Percentiles rank a stretch among this genome's conserved stretches.
phyloP scores from a whole-genome alignment of 2,797 vertebrate genomes.

The Malurus splendens region DNA sequence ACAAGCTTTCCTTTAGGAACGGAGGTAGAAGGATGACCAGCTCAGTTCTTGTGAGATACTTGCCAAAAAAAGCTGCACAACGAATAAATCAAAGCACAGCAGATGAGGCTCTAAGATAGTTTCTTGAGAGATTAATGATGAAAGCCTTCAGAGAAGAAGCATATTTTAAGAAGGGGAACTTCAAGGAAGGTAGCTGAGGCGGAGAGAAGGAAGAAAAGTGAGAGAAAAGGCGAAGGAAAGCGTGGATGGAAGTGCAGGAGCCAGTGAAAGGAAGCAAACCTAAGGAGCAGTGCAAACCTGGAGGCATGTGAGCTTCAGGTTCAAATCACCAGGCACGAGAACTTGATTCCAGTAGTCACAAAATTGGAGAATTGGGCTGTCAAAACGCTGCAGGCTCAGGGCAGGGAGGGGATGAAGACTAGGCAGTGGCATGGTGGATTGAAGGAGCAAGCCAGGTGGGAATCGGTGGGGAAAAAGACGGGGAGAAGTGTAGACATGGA shows the following conservation, averaged over 20 bases:
- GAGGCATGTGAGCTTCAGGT: background rate
- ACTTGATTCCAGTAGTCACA: background rate
- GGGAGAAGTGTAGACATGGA: background rate
- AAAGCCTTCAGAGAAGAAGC: slow-evolving; percentile 38
- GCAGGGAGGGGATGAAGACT: background rate
- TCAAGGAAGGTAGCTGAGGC: slow-evolving; percentile 41
- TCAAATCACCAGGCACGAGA: background rate
- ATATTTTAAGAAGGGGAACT: slow-evolving; percentile 38
- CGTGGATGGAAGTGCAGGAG: background rate
- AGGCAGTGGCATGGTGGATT: background rate
- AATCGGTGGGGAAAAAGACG: background rate
- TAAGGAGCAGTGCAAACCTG: background rate
- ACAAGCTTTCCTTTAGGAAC: slow-evolving; percentile 19
- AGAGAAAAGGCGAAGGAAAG: slow-evolving; percentile 10
- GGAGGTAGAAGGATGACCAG: slow-evolving; percentile 7
- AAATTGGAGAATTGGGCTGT: background rate
- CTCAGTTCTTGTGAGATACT: slow-evolving; percentile 29
- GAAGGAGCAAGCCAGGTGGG: background rate
- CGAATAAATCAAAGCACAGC: slow-evolving; percentile 40
- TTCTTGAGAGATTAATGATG: slow-evolving; percentile 52
- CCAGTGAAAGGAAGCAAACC: background rate
- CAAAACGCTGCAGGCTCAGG: fast-evolving
- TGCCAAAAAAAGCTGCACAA: background rate
- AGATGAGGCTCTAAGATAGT: slow-evolving; percentile 31
- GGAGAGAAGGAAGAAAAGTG: background rate